Evolutionary conservation across 35 echinoderm and acorn worm genomes (phyloP), one percentile per base, ranked within the genome.

Genomic region (Heliocidaris tuberculata): DNA sequence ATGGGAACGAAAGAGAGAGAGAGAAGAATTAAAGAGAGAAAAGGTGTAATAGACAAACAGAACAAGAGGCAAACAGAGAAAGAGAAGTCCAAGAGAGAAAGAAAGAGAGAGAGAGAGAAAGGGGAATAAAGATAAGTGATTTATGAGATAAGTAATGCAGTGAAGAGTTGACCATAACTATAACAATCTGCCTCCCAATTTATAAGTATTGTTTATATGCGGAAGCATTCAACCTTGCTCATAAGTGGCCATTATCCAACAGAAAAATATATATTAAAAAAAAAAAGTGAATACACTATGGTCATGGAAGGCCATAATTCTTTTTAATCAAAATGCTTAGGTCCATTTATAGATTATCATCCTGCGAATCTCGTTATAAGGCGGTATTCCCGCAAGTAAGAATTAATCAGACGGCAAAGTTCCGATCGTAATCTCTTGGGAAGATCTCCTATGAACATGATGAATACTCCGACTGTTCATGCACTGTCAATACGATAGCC

Each of bases 401-500:
- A 78, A 78, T 78, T n/a, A 78, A 78, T 78, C 65, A 78, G 65
- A 78, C 65, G 65, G 27, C 65, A 78, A 78, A 78, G 7, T 19
- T 78, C 65, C 65, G 65, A 78, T 78, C 65, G 27, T n/a, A 78
- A 78, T 78, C 65, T 7, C 21, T 21, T 24, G n/a, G 35, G 27
- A 78, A 19, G 65, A 78, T 78, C 65, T 78, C 21, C 27, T 24
- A 19, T 78, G 15, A n/a, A n/a, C n/a, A n/a, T n/a, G n/a, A n/a
- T n/a, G n/a, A 7, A 78, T n/a, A n/a, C 21, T 6, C 19, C 7
- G 65, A 78, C 65, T 78, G 19, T 71, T 21, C 65, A 27, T 27
- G 65, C 16, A 89, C 19, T 89, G 87, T 89, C 5, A 89, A 89
- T 32, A 89, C 87, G 87, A 89, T 89, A 32, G 87, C 87, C 31